Conservation (phyloP, 1,140 invertebrate genomes). For the Cepaea nemoralis region DNA sequence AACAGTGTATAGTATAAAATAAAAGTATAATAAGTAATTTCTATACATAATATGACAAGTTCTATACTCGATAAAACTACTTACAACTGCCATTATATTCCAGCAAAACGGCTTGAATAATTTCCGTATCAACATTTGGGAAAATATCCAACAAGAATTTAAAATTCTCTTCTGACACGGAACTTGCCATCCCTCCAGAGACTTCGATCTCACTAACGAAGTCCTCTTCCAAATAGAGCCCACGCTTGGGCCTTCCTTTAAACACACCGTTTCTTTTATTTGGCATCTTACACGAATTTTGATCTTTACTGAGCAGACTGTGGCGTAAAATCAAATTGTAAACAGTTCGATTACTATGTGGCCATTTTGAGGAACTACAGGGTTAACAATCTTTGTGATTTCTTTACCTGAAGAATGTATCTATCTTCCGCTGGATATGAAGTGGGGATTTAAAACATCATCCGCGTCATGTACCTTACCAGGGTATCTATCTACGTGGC, state of each 20-base stretch:
- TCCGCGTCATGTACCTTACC: no score
- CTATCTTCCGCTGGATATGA: no score
- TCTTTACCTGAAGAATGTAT: no score
- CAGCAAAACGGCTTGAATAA: neutral
- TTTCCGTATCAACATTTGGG: neutral
- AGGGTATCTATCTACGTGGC: no score
- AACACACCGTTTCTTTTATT: neutral
- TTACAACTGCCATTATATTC: conserved; percentile 14
- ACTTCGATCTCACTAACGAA: no score
- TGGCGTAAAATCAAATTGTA: neutral
- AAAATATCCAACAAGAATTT: conserved; percentile 8
- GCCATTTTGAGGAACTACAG: neutral
- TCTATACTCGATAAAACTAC: neutral
- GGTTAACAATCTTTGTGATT: no score
- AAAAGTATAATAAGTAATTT: no score
- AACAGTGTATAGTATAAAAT: no score
- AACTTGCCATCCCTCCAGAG: neutral
- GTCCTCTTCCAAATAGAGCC: neutral
- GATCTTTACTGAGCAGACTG: neutral
- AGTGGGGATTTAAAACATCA: no score
- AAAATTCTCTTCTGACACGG: neutral
- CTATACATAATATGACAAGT: no score
- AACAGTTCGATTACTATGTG: neutral
- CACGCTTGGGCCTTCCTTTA: neutral
- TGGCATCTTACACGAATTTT: neutral